These are phyloP conservation scores for Hippoglossus hippoglossus DNA, from an alignment of 2,797 vertebrate genomes.

Conservation along the genomic window DNA sequence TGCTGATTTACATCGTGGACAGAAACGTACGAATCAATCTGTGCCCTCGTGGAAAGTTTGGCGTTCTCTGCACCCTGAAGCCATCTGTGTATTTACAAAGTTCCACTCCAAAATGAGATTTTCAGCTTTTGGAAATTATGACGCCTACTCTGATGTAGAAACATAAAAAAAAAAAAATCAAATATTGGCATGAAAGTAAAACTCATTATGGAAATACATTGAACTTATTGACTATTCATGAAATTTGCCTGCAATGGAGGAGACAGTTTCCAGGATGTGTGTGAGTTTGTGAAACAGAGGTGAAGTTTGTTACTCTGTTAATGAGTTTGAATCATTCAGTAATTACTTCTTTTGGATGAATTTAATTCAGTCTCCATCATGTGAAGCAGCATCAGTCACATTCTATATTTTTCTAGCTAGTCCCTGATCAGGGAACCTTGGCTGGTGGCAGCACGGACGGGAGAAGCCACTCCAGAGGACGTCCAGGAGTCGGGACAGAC, in stretches of 20 bases:
- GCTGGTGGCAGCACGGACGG: too few relatives aligned
- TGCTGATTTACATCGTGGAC: conserved; percentile 52
- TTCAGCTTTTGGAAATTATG: conserved; percentile 33
- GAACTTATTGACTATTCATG: conserved; percentile 55
- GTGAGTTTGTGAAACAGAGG: conserved; percentile 1
- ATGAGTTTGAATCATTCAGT: neutral
- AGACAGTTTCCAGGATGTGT: conserved; percentile 7
- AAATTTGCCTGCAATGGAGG: conserved; percentile 12
- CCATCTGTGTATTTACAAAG: conserved; percentile 21
- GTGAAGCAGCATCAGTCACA: neutral
- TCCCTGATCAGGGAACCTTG: too few relatives aligned
- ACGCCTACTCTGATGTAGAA: conserved; percentile 47
- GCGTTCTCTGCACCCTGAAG: conserved; percentile 32
- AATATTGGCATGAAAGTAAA: conserved; percentile 44
- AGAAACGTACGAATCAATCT: conserved; percentile 32
- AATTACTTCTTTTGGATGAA: conserved; percentile 10
- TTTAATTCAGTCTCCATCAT: neutral
- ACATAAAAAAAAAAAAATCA: conserved; percentile 9
- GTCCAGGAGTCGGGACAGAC: too few relatives aligned
- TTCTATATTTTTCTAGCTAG: too few relatives aligned
- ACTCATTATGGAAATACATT: conserved; percentile 51
- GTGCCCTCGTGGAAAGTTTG: conserved; percentile 37
- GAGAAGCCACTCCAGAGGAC: too few relatives aligned
- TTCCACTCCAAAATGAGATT: conserved; percentile 33
- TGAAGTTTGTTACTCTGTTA: conserved; percentile 12